Conservation (phyloP, 35 echinoderm and acorn worm genomes). For the Apostichopus parvimensis region DNA sequence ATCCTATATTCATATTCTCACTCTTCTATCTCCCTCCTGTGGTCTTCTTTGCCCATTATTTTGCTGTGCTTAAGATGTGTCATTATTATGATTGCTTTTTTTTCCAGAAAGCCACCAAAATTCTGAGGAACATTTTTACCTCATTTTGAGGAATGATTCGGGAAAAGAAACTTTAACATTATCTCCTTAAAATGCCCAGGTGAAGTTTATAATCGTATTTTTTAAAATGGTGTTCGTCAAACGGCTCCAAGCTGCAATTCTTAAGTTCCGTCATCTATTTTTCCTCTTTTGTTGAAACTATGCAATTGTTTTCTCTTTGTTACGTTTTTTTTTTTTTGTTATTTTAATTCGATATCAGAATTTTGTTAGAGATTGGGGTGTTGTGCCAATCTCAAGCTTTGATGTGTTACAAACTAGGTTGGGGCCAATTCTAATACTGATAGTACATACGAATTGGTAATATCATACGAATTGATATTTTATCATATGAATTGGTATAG, state of each 20-base stretch:
- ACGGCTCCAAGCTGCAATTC: constrained; percentile 5
- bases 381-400: background rate
- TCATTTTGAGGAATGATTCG: background rate
- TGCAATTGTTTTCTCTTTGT: constrained; percentile 41
- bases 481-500: background rate
- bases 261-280: constrained; percentile 46
- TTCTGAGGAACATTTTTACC: background rate
- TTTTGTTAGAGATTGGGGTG: background rate
- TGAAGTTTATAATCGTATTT: background rate
- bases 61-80: background rate
- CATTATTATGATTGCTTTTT: background rate
- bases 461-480: too few relatives aligned
- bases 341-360: background rate
- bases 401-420: background rate
- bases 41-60: background rate
- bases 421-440: background rate
- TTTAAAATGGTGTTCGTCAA: background rate
- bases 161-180: background rate
- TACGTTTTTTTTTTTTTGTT: constrained; percentile 12
- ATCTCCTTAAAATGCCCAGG: background rate
- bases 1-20: too few relatives aligned
- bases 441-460: background rate
- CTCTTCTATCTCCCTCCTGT: background rate
- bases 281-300: constrained; percentile 51
- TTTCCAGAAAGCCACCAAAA: background rate